Evolutionary conservation across 2,888 invertebrate genomes (phyloP).

Genomic region (Exocentrus adspersus): DNA sequence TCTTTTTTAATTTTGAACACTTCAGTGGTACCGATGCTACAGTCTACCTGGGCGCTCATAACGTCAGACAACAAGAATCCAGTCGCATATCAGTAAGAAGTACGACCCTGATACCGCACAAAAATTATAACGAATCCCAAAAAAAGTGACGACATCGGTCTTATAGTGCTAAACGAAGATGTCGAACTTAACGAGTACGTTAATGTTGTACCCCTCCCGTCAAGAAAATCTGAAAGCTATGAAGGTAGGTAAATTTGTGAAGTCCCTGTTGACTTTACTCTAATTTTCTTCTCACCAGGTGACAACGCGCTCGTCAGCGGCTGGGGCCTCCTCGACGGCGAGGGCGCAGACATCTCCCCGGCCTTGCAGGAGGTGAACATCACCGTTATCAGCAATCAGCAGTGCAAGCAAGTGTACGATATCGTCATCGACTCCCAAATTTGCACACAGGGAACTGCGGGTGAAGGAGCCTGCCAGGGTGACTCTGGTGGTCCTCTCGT

Average conservation of each 20-base stretch:
- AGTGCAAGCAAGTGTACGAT: neutral
- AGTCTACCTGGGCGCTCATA: conserved; percentile 3
- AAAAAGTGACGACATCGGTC: neutral
- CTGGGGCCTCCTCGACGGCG: neutral
- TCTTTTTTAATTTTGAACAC: too few species aligned
- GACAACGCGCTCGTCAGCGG: neutral
- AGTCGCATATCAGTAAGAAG: neutral
- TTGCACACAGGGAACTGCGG: neutral
- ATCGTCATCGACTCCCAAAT: neutral
- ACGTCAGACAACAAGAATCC: neutral
- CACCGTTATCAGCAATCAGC: neutral
- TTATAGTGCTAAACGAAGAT: neutral
- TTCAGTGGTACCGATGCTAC: neutral
- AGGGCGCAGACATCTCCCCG: neutral
- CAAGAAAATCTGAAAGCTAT: too few species aligned
- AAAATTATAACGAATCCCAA: neutral
- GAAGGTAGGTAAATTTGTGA: too few species aligned
- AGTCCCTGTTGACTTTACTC: too few species aligned
- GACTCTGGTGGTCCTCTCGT: neutral
- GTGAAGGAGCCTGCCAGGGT: neutral
- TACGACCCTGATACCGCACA: neutral
- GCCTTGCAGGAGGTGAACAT: neutral
- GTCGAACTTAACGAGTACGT: neutral
- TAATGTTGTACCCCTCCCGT: neutral
- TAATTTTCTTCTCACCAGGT: neutral